These are phyloP conservation scores for Ectropis grisescens DNA, from an alignment of 1,140 invertebrate species.

Conservation along the genomic window DNA sequence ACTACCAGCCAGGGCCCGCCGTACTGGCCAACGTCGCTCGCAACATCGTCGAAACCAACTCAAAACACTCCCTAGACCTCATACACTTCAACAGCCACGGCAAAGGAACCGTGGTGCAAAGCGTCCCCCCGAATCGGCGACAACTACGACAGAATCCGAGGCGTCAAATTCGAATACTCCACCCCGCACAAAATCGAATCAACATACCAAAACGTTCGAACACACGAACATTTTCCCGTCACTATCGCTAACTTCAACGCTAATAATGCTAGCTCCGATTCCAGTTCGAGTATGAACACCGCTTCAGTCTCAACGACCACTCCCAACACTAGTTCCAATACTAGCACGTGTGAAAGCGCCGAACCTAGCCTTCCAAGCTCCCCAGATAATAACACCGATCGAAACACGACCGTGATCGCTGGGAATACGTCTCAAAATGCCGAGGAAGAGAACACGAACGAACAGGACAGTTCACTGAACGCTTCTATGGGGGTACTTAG, in stretches of 20 bases:
- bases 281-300: constrained; percentile 59
- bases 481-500: constrained; percentile 43
- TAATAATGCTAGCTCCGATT: constrained; percentile 49
- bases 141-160: constrained; percentile 42
- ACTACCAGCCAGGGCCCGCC: constrained; percentile 23
- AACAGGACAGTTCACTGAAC: constrained; percentile 34
- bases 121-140: constrained; percentile 31
- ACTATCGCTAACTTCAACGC: constrained; percentile 31
- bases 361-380: constrained; percentile 58
- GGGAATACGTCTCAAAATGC: constrained; percentile 21
- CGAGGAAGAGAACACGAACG: constrained; percentile 23
- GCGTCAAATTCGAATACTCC: constrained; percentile 16
- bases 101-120: constrained; percentile 36
- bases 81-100: constrained; percentile 42
- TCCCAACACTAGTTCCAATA: constrained; percentile 53
- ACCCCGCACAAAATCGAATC: constrained; percentile 34
- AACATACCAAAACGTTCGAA: constrained; percentile 44
- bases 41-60: constrained; percentile 32
- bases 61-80: constrained; percentile 39
- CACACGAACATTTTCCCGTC: constrained; percentile 33
- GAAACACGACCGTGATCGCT: constrained; percentile 29
- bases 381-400: constrained; percentile 51
- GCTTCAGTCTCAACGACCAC: constrained; percentile 48
- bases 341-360: constrained; percentile 58
- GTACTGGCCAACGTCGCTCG: constrained; percentile 19